A percentile compares a stretch with the other conserved stretches of the same genome.
Evolutionary conservation across 2,797 vertebrate genomes (phyloP).

Genomic region (Spea hammondii): DNA sequence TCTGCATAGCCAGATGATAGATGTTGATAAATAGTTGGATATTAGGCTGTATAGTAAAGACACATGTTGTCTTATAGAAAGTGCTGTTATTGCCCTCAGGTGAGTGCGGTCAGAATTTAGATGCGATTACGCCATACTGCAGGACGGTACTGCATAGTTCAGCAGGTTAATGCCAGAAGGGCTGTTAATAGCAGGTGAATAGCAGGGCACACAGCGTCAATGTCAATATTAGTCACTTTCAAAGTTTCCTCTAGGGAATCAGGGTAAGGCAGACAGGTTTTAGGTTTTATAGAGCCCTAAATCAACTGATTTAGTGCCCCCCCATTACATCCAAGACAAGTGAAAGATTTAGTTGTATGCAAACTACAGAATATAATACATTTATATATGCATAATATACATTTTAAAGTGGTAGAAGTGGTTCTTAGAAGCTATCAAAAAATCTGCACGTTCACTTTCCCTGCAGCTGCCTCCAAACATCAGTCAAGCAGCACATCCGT

Average conservation of each 20-base stretch:
- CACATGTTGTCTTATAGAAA: constrained; percentile 3
- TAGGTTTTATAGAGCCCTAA: no score
- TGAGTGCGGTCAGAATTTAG: constrained; percentile 24
- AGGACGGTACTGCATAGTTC: constrained; percentile 14
- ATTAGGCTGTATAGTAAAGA: neutral
- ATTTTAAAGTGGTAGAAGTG: no score
- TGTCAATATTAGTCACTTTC: constrained; percentile 46
- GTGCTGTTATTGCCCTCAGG: neutral
- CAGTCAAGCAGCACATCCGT: no score
- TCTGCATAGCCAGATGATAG: neutral
- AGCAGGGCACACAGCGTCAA: constrained; percentile 33
- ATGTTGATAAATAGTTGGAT: neutral
- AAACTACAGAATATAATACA: no score
- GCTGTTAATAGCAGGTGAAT: constrained; percentile 47
- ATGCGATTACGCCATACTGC: constrained; percentile 7
- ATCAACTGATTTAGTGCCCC: no score
- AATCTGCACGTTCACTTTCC: no score
- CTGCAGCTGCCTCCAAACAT: no score
- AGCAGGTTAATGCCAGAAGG: constrained; percentile 15
- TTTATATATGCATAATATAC: no score
- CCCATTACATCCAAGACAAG: no score
- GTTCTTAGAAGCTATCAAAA: no score
- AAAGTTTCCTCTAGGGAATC: constrained; percentile 15
- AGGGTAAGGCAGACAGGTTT: constrained; percentile 5
- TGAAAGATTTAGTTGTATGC: no score